Evolutionary conservation across 1,140 invertebrate genomes (phyloP).

Genomic region (Yoshiicerus persimilis): DNA sequence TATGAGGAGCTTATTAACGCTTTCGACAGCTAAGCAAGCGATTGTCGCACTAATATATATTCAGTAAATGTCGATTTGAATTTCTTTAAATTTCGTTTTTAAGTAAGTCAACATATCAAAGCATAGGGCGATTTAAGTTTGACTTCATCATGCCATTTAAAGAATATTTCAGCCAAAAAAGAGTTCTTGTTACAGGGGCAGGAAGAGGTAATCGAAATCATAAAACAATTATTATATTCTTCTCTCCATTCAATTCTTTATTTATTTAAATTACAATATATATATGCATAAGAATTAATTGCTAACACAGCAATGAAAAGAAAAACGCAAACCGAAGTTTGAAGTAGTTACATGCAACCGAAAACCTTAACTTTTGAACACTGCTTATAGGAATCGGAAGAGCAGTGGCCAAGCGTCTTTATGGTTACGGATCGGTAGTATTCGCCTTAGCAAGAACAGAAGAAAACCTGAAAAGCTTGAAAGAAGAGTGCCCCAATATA

Average conservation of each 20-base stretch:
- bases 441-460: conserved; percentile 55
- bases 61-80: too few species aligned
- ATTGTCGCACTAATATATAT: too few species aligned
- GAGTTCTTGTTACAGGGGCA: conserved; percentile 79
- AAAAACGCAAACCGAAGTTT: too few species aligned
- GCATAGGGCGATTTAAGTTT: too few species aligned
- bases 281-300: not conserved
- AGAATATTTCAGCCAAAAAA: conserved; percentile 65
- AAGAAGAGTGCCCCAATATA: conserved; percentile 54
- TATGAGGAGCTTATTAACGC: too few species aligned
- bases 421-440: conserved; percentile 54
- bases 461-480: conserved; percentile 53
- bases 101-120: too few species aligned
- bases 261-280: not conserved
- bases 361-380: too few species aligned
- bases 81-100: too few species aligned
- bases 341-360: too few species aligned
- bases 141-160: conserved; percentile 1
- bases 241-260: not conserved
- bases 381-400: conserved; percentile 54
- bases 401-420: conserved; percentile 54
- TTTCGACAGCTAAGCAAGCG: too few species aligned
- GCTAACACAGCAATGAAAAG: not conserved
- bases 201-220: conserved; percentile 77
- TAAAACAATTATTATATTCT: too few species aligned